Evolutionary conservation across 2,797 vertebrate genomes (phyloP).

Genomic region (Dallia pectoralis): DNA sequence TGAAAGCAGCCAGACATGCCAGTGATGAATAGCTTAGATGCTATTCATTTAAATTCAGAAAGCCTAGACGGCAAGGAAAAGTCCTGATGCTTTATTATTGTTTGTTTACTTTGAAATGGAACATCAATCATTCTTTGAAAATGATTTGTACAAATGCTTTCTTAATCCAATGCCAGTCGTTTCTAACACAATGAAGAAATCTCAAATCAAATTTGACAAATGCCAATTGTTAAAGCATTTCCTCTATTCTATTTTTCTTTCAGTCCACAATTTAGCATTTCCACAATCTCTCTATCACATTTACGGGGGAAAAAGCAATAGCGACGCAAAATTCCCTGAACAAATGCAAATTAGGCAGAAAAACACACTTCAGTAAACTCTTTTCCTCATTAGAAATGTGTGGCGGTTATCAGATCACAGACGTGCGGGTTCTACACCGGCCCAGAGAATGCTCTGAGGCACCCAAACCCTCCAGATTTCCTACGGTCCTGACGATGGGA

Average conservation of each 20-base stretch:
- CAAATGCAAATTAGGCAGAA: constrained; percentile 21
- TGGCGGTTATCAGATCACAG: constrained; percentile 71
- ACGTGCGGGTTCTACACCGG: constrained; percentile 25
- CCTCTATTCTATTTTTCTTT: constrained; percentile 27
- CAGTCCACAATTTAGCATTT: constrained; percentile 37
- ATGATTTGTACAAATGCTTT: constrained; percentile 53
- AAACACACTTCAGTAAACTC: constrained; percentile 59
- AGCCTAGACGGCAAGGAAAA: constrained; percentile 70
- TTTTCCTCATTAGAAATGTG: constrained; percentile 67
- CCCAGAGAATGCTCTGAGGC: constrained; percentile 45
- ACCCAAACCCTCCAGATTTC: constrained; percentile 31
- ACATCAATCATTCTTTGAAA: constrained; percentile 56
- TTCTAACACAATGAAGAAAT: constrained; percentile 42
- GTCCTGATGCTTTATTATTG: constrained; percentile 64
- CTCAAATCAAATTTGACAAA: constrained; percentile 66
- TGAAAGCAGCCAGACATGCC: constrained; percentile 53
- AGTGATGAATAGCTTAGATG: constrained; percentile 47
- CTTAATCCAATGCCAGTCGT: constrained; percentile 68
- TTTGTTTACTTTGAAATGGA: constrained; percentile 62
- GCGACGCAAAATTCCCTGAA: constrained; percentile 33
- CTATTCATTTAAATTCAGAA: constrained; percentile 34
- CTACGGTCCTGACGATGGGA: constrained; percentile 49
- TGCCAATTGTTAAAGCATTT: constrained; percentile 59
- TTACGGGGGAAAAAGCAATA: constrained; percentile 29
- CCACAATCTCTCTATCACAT: constrained; percentile 35